Evolutionary conservation across 1,140 invertebrate genomes (phyloP).

Genomic region (Sesamia nonagrioides): DNA sequence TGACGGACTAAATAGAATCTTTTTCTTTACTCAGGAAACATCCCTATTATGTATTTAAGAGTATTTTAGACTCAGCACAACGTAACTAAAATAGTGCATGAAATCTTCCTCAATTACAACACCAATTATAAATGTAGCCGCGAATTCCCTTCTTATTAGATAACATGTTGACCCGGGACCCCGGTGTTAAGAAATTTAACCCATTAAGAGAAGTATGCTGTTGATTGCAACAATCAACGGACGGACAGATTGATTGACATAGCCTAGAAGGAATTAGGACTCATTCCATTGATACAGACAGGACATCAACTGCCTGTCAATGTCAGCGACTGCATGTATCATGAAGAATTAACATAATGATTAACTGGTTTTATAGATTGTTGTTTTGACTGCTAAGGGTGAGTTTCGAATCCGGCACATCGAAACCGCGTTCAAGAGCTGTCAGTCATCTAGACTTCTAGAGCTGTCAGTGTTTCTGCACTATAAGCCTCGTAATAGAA

Average conservation of each 20-base stretch:
- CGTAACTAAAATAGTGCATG: not conserved
- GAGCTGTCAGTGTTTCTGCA: too few relatives aligned
- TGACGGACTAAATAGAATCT: too few relatives aligned
- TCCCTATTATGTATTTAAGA: too few relatives aligned
- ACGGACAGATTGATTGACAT: constrained; percentile 46
- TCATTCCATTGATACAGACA: constrained; percentile 64
- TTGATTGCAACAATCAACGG: constrained; percentile 54
- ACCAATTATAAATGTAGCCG: constrained; percentile 33
- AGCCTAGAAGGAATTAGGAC: constrained; percentile 42
- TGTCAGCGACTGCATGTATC: not conserved
- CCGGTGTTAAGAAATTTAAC: constrained; percentile 79
- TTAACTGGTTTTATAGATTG: not conserved
- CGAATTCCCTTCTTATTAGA: constrained; percentile 67
- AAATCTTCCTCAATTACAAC: constrained; percentile 12
- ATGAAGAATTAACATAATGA: not conserved
- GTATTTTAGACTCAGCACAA: not conserved
- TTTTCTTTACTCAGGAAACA: too few relatives aligned
- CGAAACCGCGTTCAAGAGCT: too few relatives aligned
- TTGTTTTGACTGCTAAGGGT: too few relatives aligned
- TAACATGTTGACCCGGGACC: constrained; percentile 74
- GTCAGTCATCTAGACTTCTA: too few relatives aligned
- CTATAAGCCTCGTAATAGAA: too few relatives aligned
- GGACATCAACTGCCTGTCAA: constrained; percentile 7
- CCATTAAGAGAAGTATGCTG: constrained; percentile 52
- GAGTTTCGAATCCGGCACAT: too few relatives aligned